Conservation (phyloP, 2,113 vertebrate genomes). For the Varanus komodoensis region DNA sequence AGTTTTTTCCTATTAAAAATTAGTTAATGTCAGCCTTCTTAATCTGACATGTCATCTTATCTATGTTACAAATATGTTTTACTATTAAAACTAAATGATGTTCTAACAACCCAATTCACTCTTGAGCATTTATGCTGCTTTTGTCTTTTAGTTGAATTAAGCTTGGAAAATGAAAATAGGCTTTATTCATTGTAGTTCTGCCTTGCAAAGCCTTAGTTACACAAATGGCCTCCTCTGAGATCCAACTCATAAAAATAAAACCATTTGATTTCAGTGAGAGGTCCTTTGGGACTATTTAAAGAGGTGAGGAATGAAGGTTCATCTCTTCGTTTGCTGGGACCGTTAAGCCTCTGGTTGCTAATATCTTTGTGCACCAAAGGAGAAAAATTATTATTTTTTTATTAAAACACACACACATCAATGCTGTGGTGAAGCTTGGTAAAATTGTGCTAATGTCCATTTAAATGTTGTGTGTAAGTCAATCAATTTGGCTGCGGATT, state of each 20-base stretch:
- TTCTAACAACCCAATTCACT: constrained; percentile 15
- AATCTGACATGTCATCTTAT: constrained; percentile 43
- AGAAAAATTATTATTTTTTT: not conserved
- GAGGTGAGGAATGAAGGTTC: not conserved
- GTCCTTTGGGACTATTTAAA: not conserved
- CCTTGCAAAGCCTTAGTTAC: not conserved
- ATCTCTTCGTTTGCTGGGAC: not conserved
- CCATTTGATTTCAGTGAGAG: constrained; percentile 7
- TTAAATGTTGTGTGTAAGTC: not conserved
- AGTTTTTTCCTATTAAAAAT: constrained; percentile 43
- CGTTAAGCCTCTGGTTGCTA: not conserved
- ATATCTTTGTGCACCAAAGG: constrained; percentile 19
- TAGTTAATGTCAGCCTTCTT: constrained; percentile 40
- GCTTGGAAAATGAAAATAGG: constrained; percentile 35
- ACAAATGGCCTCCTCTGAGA: constrained; percentile 14
- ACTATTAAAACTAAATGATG: not conserved
- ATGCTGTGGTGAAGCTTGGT: not conserved
- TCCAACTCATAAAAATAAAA: not conserved
- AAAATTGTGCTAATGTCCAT: not conserved
- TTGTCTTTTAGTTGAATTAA: not conserved
- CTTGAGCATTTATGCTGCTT: accelerated
- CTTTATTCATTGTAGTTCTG: not conserved
- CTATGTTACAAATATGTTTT: constrained; percentile 17
- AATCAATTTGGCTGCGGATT: not conserved
- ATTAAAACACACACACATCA: not conserved